Percentiles rank a stretch among this genome's conserved stretches.
Conservation (phyloP, 2,797 vertebrate species). For the Falco berigora region DNA sequence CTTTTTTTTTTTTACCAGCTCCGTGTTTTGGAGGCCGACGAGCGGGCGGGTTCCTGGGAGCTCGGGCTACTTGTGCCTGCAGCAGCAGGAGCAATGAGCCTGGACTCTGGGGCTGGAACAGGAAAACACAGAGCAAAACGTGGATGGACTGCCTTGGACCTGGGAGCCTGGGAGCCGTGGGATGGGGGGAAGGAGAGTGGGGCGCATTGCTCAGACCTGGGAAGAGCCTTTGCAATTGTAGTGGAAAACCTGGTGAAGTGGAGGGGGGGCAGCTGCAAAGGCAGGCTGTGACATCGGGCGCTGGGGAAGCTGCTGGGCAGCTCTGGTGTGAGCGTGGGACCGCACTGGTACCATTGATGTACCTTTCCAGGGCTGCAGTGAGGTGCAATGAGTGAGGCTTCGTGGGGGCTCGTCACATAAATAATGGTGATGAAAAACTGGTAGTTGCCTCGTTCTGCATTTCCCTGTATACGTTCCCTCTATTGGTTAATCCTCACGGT, state of each 20-base stretch:
- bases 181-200: fast-evolving
- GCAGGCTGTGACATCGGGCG: not conserved
- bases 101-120: not conserved
- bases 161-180: fast-evolving
- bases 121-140: not conserved
- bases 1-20: not conserved
- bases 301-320: not conserved
- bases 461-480: fast-evolving
- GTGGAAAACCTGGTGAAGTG: not conserved
- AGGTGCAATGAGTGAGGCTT: not conserved
- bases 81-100: not conserved
- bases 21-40: not conserved
- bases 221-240: not conserved
- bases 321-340: fast-evolving
- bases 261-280: not conserved
- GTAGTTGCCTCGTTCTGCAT: not conserved
- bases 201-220: not conserved
- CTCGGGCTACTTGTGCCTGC: not conserved
- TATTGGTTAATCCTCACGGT: not conserved
- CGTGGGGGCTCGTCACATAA: fast-evolving
- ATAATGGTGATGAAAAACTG: fast-evolving
- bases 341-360: fast-evolving
- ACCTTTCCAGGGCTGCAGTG: fast-evolving
- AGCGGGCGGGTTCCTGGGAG: not conserved
- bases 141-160: not conserved